Evolutionary conservation across 2,113 vertebrate species (phyloP), one percentile per base, ranked within the genome.

Genomic region (Dicerorhinus sumatrensis): DNA sequence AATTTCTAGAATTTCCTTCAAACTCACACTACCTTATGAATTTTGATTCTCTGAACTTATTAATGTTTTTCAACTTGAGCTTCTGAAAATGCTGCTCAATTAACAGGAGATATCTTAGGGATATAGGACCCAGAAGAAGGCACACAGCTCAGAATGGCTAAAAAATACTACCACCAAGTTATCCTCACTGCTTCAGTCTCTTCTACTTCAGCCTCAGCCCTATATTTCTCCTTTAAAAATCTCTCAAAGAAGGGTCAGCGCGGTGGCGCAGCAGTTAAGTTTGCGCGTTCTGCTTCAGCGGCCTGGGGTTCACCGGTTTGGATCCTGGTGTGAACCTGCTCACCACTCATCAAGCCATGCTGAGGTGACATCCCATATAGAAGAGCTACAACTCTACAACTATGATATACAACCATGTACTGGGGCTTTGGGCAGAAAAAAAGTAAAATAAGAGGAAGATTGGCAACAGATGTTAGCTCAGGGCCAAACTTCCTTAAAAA

Each of bases 31-130:
- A 81, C 25, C 20, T 80, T 51, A 81, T 27, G 8, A 51, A 65
- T 54, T 70, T 85, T 94, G 75, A 82, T 73, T 94, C 46, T 86
- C 51, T 83, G 80, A 87, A 81, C n/a, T 14, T 89, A 20, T 31
- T 90, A 39, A 70, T 72, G 54, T 91, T 91, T 46, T 75, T 42
- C 48, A 86, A 62, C 27, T 51, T 70, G 3, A 76, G 82, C 21
- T 94, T 92, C n/a, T 46, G 13, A 82, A 96, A 93, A 31, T 92
- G 6, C 4, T 39, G 20, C 31, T 86, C 39, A 67, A 46, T 58
- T 75, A 77, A 67, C 2, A 90, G 70, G 25, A 39, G 16, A 27
- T 83, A 76, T 39, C 8, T 87, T 25, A 80, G 67, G 27, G 21
- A 42, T 11, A 31, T 2, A 77, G 33, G 70, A 54, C 2, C n/a